Conservation (phyloP, 2,797 vertebrate genomes). For the Tiaroga cobitis region DNA sequence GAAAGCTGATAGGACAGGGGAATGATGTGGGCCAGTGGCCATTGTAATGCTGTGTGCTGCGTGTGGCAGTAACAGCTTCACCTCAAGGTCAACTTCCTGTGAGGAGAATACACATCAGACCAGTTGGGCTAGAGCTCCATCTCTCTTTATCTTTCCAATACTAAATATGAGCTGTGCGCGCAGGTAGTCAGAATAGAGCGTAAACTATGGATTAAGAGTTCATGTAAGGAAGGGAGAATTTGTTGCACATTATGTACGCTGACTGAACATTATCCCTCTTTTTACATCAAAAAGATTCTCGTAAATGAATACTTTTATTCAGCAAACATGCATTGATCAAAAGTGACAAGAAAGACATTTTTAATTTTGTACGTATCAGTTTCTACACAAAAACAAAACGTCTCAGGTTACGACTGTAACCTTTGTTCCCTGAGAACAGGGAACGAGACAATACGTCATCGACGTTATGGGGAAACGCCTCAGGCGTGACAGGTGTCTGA, state of each 20-base stretch:
- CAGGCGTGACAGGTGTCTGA: too few relatives aligned
- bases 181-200: neutral
- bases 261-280: neutral
- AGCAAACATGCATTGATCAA: neutral
- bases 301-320: neutral
- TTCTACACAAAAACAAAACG: too few relatives aligned
- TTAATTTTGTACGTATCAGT: too few relatives aligned
- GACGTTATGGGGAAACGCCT: too few relatives aligned
- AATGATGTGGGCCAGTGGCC: constrained; percentile 58
- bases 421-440: too few relatives aligned
- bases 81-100: constrained; percentile 81
- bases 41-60: constrained; percentile 78
- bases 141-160: constrained; percentile 8
- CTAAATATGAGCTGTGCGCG: neutral
- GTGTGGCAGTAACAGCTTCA: constrained; percentile 74
- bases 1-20: constrained; percentile 54
- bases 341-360: too few relatives aligned
- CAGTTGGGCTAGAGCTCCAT: constrained; percentile 67
- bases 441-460: too few relatives aligned
- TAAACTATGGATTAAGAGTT: neutral
- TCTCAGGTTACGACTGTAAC: too few relatives aligned
- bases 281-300: neutral
- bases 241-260: neutral
- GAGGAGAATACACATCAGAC: constrained; percentile 80
- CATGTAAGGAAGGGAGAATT: neutral